Evolutionary conservation across 2,888 invertebrate genomes (phyloP), one percentile per base, ranked within the genome.

Genomic region (Hoplodrina blanda): DNA sequence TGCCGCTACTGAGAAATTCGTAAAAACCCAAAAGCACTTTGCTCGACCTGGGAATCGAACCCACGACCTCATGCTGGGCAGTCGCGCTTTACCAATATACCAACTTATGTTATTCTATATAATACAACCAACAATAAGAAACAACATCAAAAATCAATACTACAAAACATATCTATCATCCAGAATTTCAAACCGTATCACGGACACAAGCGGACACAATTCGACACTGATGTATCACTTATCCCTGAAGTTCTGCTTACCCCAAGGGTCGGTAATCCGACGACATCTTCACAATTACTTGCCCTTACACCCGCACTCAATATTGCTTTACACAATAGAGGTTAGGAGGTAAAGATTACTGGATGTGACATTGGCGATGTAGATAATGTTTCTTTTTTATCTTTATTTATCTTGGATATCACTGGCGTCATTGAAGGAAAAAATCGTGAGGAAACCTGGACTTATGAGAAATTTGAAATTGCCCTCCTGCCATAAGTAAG

Each of bases 221-320:
- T 60, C 87, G 93, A 94, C 93, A 93, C 90, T 94, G 94, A 95
- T 92, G 92, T 93, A 94, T 95, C 94, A 92, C 93, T 91, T 88
- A 89, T 86, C 88, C 88, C 79, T 70, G 61, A 73, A 73, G 71
- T 73, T 69, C 73, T 85, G 87, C 84, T 87, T 76, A 70, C 81
- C 81, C 81, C 60, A 44, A 87, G 91, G 89, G 89, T 89, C 87
- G 75, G 91, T 90, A 92, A 92, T 90, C 92, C 91, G 90, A 91
- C 72, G 87, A 91, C 91, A 91, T 94, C 94, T 94, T 92, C 92
- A 94, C 94, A 94, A 94, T 93, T 92, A 91, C 92, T 91, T 91
- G 91, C 91, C 92, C 92, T 89, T 89, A 90, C 91, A 88, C 92
- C 92, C 92, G 88, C 94, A 93, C 93, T 93, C 92, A 91, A 92